A percentile compares a stretch with the other conserved stretches of the same genome.
These are phyloP conservation scores for Panzeria rudis DNA, from an alignment of 2,888 invertebrate genomes.

Conservation along the genomic window DNA sequence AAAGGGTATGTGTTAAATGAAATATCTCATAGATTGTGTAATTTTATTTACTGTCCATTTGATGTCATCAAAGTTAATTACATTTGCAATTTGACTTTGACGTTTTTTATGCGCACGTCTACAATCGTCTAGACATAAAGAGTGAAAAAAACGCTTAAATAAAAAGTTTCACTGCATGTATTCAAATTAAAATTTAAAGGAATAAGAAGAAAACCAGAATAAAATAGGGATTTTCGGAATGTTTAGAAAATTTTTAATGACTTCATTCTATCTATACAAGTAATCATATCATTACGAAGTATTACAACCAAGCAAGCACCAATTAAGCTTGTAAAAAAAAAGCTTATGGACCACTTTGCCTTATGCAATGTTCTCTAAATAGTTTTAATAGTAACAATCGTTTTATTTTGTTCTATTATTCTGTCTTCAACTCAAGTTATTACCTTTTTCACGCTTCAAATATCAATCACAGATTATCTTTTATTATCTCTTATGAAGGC, in stretches of 20 bases:
- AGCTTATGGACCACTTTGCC: no score
- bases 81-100: constrained; percentile 64
- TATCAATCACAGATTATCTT: neutral
- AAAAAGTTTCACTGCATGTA: constrained; percentile 42
- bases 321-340: no score
- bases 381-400: no score
- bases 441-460: neutral
- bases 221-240: neutral
- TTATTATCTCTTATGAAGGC: neutral
- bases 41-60: constrained; percentile 61
- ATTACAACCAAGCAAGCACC: no score
- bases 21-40: constrained; percentile 48
- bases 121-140: constrained; percentile 61
- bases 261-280: no score
- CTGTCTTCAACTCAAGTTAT: neutral
- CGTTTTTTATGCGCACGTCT: constrained; percentile 57
- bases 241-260: neutral
- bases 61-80: constrained; percentile 68
- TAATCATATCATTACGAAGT: no score
- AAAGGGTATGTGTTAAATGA: constrained; percentile 22
- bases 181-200: constrained; percentile 28
- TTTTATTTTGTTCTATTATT: no score
- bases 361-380: no score
- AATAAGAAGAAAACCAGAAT: neutral
- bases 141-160: constrained; percentile 3